phyloP scores from a whole-genome alignment of 2,888 invertebrate genomes.

The Drosophila neotestacea region DNA sequence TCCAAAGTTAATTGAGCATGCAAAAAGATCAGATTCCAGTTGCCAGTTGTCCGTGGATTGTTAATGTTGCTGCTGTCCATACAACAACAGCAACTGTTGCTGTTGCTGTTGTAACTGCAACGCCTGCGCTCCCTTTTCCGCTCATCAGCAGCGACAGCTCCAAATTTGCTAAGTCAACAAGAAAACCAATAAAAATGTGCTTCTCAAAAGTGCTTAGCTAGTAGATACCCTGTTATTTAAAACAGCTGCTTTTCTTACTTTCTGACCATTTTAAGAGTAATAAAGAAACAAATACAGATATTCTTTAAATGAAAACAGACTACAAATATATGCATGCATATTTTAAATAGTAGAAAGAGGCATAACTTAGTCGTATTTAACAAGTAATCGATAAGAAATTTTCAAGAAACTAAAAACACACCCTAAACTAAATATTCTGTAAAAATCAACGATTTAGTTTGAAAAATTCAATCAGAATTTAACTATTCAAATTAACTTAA shows the following conservation, averaged over 20 bases:
- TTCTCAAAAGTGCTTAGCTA: background rate
- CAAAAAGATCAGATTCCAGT: constrained; percentile 73
- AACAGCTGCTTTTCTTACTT: too few relatives aligned
- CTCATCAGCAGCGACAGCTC: constrained; percentile 25
- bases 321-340: too few relatives aligned
- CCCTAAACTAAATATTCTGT: background rate
- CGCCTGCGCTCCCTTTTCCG: constrained; percentile 41
- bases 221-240: constrained; percentile 1
- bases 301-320: too few relatives aligned
- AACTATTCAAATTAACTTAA: background rate
- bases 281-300: too few relatives aligned
- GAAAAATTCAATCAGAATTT: background rate
- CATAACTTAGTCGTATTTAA: background rate
- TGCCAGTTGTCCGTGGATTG: constrained; percentile 19
- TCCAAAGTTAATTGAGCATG: constrained; percentile 76
- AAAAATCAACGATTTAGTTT: background rate
- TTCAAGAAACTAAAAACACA: background rate
- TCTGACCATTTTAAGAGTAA: too few relatives aligned
- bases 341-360: too few relatives aligned
- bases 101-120: constrained; percentile 23
- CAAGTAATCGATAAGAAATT: background rate
- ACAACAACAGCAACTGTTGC: constrained; percentile 21
- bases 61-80: constrained; percentile 17
- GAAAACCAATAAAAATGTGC: constrained; percentile 14
- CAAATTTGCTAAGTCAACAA: constrained; percentile 56